Conservation (phyloP, 2,888 invertebrate genomes). For the Amblyteles armatorius region DNA sequence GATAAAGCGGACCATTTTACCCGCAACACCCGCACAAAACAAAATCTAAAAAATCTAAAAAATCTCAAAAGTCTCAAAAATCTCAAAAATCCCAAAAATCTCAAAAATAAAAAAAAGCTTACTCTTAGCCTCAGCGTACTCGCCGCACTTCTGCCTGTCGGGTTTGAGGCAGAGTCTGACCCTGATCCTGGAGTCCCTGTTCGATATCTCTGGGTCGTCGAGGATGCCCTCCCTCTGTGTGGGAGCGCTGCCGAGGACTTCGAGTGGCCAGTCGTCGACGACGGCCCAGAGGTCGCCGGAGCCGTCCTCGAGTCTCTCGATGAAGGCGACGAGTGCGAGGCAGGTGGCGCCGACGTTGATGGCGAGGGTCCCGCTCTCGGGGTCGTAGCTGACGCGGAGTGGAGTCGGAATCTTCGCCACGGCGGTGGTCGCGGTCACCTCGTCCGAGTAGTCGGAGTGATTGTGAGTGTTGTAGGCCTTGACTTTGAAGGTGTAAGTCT, state of each 20-base stretch:
- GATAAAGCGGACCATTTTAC: too few relatives aligned
- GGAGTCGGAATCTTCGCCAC: slow-evolving; percentile 94
- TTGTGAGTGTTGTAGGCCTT: slow-evolving; percentile 96
- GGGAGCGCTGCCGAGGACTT: slow-evolving; percentile 89
- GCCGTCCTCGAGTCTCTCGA: slow-evolving; percentile 89
- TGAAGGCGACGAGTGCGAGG: slow-evolving; percentile 91
- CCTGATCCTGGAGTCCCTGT: slow-evolving; percentile 88
- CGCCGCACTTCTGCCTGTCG: slow-evolving; percentile 93
- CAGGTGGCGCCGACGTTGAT: slow-evolving; percentile 93
- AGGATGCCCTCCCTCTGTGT: slow-evolving; percentile 90
- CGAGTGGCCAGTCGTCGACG: slow-evolving; percentile 90
- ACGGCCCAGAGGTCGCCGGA: slow-evolving; percentile 88
- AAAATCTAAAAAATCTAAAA: too few relatives aligned
- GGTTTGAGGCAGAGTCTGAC: slow-evolving; percentile 93
- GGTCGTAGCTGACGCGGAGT: slow-evolving; percentile 93
- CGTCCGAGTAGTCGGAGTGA: slow-evolving; percentile 94
- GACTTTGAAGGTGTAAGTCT: slow-evolving; percentile 94
- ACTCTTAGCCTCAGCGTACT: slow-evolving; percentile 94
- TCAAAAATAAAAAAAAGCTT: slow-evolving; percentile 84
- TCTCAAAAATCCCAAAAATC: too few relatives aligned
- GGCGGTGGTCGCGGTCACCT: slow-evolving; percentile 92
- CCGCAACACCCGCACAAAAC: too few relatives aligned
- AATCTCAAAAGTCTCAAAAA: too few relatives aligned
- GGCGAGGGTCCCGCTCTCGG: slow-evolving; percentile 90
- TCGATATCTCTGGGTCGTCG: slow-evolving; percentile 86